phyloP scores from a whole-genome alignment of 2,888 invertebrate genomes.

The Adelognathus sp. region DNA sequence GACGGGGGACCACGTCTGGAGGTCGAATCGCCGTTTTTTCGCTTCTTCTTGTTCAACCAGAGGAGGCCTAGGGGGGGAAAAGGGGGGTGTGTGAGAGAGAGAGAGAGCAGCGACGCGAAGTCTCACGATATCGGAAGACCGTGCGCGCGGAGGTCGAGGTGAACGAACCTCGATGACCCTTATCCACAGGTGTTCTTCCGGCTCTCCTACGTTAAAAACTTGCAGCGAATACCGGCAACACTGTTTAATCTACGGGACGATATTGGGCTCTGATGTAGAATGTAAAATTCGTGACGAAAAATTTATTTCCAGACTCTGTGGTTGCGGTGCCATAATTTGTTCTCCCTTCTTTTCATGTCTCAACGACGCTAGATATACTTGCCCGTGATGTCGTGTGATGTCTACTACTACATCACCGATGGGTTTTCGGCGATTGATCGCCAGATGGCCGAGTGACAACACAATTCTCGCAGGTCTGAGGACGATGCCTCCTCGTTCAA shows the following conservation, averaged over 20 bases:
- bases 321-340: not conserved
- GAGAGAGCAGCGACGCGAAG: not conserved
- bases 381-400: no score
- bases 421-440: no score
- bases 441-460: no score
- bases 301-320: not conserved
- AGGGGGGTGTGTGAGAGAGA: no score
- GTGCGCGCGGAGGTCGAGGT: constrained; percentile 50
- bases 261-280: not conserved
- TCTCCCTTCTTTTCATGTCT: not conserved
- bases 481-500: no score
- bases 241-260: constrained; percentile 16
- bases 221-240: not conserved
- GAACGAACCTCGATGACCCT: constrained; percentile 57
- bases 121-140: constrained; percentile 33
- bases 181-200: constrained; percentile 56
- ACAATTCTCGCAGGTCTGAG: no score
- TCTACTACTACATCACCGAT: no score
- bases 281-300: not conserved
- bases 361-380: not conserved
- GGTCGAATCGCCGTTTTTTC: constrained; percentile 19
- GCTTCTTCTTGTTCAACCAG: constrained; percentile 27
- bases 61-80: constrained; percentile 14
- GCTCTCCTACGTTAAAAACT: constrained; percentile 18
- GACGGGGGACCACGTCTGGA: not conserved